Evolutionary conservation across 2,797 vertebrate genomes (phyloP).

Genomic region (Luscinia megarhynchos): DNA sequence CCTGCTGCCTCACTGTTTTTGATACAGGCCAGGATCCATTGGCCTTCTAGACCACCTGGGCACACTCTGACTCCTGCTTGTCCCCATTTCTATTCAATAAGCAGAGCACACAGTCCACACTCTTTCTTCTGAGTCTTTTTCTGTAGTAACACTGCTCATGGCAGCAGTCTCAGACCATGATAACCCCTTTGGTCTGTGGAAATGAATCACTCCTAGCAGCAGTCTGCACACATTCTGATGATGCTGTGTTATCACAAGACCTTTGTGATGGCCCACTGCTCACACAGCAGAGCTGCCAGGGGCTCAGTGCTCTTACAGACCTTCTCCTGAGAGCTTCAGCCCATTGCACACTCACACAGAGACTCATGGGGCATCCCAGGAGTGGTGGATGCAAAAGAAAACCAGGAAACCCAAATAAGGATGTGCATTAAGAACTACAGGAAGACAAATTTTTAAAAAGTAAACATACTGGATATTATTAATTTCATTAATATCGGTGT

Average conservation of each 20-base stretch:
- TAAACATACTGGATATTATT: not conserved
- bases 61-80: not conserved
- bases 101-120: not conserved
- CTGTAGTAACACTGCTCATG: not conserved
- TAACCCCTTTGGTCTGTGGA: not conserved
- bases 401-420: not conserved
- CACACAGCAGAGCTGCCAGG: conserved; percentile 9
- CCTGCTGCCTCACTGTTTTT: not conserved
- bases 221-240: not conserved
- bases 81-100: not conserved
- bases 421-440: not conserved
- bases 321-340: not conserved
- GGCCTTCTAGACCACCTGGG: not conserved
- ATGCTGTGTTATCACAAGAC: not conserved
- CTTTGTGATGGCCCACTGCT: not conserved
- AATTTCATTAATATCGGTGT: not conserved
- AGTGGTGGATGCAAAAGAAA: not conserved
- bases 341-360: not conserved
- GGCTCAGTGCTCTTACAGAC: not conserved
- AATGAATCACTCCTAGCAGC: not conserved
- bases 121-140: not conserved
- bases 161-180: not conserved
- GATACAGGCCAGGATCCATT: not conserved
- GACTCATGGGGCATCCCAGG: not conserved
- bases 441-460: not conserved